phyloP scores from a whole-genome alignment of 2,113 vertebrate species.

The Thamnaconus septentrionalis region DNA sequence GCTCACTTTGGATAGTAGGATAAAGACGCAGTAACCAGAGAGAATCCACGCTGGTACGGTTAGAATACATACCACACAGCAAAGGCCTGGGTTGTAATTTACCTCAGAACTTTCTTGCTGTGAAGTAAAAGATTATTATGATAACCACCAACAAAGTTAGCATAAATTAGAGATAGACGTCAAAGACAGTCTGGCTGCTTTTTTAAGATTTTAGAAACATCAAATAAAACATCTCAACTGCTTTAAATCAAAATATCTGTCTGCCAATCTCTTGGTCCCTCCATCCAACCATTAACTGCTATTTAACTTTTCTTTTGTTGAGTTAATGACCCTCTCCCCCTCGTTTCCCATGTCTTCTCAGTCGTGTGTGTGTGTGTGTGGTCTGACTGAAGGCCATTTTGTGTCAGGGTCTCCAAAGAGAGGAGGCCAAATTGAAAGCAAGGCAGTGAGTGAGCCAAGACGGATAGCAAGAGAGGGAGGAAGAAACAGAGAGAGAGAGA shows the following conservation, averaged over 20 bases:
- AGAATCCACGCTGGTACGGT: no score
- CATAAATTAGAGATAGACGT: no score
- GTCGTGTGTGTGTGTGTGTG: slow-evolving; percentile 51
- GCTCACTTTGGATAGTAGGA: no score
- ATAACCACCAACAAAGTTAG: no score
- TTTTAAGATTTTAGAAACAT: no score
- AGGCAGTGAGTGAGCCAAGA: slow-evolving; percentile 39
- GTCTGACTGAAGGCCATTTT: slow-evolving; percentile 55
- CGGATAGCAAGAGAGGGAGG: slow-evolving; percentile 41
- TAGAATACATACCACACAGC: no score
- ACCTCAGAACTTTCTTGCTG: no score
- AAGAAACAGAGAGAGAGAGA: slow-evolving; percentile 25
- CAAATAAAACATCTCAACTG: no score
- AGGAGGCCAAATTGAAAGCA: slow-evolving; percentile 54
- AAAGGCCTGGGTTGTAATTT: no score
- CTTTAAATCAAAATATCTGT: slow-evolving; percentile 4
- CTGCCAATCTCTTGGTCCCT: background rate
- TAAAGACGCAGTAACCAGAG: no score
- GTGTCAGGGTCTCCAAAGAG: slow-evolving; percentile 58
- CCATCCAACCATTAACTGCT: slow-evolving; percentile 24
- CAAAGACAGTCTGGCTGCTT: no score
- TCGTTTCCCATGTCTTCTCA: slow-evolving; percentile 48
- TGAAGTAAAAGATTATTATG: no score
- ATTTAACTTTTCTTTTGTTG: slow-evolving; percentile 40
- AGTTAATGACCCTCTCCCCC: slow-evolving; percentile 54